A percentile compares a stretch with the other conserved stretches of the same genome.
Conservation (phyloP, 2,797 vertebrate species). For the Champsocephalus gunnari region DNA sequence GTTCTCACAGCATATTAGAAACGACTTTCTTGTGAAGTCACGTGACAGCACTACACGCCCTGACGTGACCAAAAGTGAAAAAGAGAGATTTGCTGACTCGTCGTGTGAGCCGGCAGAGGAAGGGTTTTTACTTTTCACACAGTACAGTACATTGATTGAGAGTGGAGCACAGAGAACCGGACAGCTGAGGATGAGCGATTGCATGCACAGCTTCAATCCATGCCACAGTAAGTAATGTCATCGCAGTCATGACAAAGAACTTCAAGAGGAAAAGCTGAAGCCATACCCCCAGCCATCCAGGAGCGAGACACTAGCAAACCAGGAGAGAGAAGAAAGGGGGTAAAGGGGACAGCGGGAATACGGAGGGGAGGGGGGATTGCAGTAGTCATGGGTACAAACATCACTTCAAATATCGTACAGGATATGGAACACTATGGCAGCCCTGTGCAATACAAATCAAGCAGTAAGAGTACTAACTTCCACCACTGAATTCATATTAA, state of each 20-base stretch:
- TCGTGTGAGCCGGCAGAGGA: slow-evolving; percentile 44
- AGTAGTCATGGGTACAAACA: slow-evolving; percentile 40
- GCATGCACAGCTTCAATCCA: slow-evolving; percentile 74
- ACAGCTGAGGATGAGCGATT: slow-evolving; percentile 70
- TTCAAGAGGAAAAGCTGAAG: slow-evolving; percentile 86
- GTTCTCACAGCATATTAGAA: background rate
- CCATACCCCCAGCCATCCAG: slow-evolving; percentile 94
- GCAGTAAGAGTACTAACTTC: no score
- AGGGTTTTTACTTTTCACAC: slow-evolving; percentile 39
- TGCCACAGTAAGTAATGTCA: slow-evolving; percentile 64
- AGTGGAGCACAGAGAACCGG: slow-evolving; percentile 64
- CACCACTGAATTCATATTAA: background rate
- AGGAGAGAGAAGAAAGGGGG: slow-evolving; percentile 75
- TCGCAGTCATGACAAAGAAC: slow-evolving; percentile 51
- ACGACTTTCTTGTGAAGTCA: slow-evolving; percentile 25
- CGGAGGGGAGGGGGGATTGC: slow-evolving; percentile 46
- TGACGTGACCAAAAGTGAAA: slow-evolving; percentile 57
- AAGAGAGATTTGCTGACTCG: slow-evolving; percentile 63
- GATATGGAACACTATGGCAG: slow-evolving; percentile 15
- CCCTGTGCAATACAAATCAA: background rate
- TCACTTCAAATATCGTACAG: slow-evolving; percentile 30
- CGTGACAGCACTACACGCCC: slow-evolving; percentile 54
- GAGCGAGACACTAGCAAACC: slow-evolving; percentile 85
- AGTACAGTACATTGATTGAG: slow-evolving; percentile 65
- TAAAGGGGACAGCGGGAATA: slow-evolving; percentile 66